Conservation (phyloP, 2,113 vertebrate genomes). For the Jacana jacana region DNA sequence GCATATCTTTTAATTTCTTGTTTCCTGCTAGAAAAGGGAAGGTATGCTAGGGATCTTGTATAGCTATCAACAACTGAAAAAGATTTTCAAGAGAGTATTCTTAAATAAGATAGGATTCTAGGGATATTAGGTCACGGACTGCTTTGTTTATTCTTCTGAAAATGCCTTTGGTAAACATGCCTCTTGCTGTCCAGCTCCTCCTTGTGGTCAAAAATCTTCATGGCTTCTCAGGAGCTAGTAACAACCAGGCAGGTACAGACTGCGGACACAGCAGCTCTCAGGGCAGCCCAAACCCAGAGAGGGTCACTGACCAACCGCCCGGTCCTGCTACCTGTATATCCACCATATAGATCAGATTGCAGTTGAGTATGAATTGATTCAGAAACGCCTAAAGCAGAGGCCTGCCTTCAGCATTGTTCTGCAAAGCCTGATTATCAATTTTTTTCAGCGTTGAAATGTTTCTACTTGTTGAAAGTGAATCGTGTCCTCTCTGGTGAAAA, state of each 20-base stretch:
- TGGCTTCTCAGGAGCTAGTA: background rate
- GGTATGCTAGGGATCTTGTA: background rate
- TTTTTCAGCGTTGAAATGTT: background rate
- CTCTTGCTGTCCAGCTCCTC: background rate
- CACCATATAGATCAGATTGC: background rate
- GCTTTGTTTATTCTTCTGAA: background rate
- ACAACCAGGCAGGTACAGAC: background rate
- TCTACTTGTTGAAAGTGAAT: background rate
- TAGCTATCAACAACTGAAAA: background rate
- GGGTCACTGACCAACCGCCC: background rate
- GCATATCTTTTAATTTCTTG: background rate
- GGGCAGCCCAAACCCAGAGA: background rate
- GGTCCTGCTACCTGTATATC: background rate
- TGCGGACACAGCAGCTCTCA: background rate
- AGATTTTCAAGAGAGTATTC: background rate
- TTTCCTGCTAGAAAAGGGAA: background rate
- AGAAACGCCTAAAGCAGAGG: background rate
- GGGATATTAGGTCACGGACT: background rate
- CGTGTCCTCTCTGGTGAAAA: background rate
- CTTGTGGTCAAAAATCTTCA: background rate
- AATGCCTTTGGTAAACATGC: background rate
- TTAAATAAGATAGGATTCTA: background rate
- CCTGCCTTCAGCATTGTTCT: background rate
- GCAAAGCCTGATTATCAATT: background rate
- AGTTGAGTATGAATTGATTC: background rate